Conservation (phyloP, 2,888 invertebrate species). For the Himalopsyche japonica region DNA sequence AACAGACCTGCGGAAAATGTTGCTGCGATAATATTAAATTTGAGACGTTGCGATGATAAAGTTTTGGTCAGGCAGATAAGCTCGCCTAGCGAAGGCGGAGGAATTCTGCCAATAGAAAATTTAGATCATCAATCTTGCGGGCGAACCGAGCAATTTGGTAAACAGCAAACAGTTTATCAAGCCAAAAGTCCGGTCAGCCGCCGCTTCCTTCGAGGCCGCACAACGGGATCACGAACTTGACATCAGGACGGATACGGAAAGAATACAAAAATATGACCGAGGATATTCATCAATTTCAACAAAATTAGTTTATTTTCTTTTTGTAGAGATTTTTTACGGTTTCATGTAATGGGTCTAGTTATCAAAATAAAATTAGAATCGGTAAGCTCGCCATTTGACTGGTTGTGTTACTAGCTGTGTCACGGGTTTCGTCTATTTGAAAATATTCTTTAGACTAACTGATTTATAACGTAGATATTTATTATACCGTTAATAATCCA, state of each 20-base stretch:
- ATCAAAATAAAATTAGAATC: too few relatives aligned
- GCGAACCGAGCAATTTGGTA: not conserved
- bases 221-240: not conserved
- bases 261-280: too few relatives aligned
- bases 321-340: too few relatives aligned
- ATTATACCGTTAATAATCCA: too few relatives aligned
- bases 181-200: not conserved
- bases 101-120: not conserved
- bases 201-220: not conserved
- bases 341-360: too few relatives aligned
- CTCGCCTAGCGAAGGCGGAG: not conserved
- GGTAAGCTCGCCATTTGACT: too few relatives aligned
- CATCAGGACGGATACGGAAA: not conserved
- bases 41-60: not conserved
- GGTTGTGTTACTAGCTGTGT: too few relatives aligned
- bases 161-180: constrained; percentile 1
- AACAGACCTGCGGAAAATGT: not conserved
- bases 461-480: too few relatives aligned
- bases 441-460: too few relatives aligned
- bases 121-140: not conserved
- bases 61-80: not conserved
- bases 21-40: not conserved
- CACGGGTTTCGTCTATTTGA: too few relatives aligned
- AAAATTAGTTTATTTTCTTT: too few relatives aligned
- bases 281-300: too few relatives aligned